Conservation (phyloP, 2,888 invertebrate species). For the Pristionchus exspectatus region DNA sequence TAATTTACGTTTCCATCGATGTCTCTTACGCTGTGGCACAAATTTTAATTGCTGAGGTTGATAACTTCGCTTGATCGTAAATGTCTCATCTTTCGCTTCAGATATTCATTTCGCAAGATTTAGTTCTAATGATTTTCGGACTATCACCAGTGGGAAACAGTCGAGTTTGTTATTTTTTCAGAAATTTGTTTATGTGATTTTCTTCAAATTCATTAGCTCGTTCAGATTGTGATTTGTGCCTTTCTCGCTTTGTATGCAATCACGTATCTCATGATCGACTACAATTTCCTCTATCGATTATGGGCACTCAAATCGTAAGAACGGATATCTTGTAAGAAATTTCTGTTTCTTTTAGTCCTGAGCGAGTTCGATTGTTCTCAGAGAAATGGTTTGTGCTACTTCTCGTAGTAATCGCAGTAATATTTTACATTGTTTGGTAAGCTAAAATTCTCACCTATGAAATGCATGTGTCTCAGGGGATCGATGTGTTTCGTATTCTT, state of each 20-base stretch:
- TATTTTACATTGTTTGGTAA: neutral
- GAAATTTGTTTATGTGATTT: neutral
- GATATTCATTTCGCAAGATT: neutral
- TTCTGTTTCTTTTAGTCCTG: neutral
- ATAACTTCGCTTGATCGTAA: neutral
- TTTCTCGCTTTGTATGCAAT: neutral
- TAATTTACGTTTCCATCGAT: neutral
- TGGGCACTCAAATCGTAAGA: neutral
- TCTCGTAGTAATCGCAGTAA: neutral
- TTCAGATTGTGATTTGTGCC: neutral
- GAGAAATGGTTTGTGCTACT: neutral
- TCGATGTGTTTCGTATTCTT: neutral
- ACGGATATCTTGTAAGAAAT: neutral
- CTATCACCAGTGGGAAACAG: neutral
- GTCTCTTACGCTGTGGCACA: neutral
- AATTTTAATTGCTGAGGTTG: neutral
- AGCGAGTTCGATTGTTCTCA: neutral
- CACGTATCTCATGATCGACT: neutral
- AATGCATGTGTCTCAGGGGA: neutral
- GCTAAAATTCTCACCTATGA: neutral
- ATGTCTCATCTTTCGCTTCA: neutral
- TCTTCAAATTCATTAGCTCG: neutral
- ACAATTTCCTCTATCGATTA: slow-evolving; percentile 18
- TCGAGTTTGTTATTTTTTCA: neutral
- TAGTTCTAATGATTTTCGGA: neutral